Conservation (phyloP, 35 echinoderm and acorn worm species). For the Antedon bifida region DNA sequence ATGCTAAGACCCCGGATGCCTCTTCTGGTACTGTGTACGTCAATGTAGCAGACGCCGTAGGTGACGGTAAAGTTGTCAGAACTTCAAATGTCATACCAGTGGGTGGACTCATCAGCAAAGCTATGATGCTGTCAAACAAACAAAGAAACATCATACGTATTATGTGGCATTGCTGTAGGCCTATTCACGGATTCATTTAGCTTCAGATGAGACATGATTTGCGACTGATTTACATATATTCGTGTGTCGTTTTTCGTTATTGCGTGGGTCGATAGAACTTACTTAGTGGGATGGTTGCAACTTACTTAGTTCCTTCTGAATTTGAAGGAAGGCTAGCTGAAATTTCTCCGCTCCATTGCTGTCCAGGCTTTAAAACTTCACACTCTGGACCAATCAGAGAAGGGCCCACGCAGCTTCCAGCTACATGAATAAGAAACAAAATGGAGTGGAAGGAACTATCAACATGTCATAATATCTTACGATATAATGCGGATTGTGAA, state of each 20-base stretch:
- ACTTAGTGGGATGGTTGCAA: too few species aligned
- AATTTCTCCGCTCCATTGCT: background rate
- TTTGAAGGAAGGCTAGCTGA: background rate
- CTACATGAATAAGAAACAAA: background rate
- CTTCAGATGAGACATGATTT: too few species aligned
- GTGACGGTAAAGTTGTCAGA: background rate
- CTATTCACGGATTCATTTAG: too few species aligned
- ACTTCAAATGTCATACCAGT: background rate
- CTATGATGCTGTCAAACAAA: background rate
- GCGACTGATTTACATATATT: too few species aligned
- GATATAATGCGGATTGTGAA: too few species aligned
- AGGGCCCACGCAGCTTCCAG: background rate
- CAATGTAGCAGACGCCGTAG: background rate
- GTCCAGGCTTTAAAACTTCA: background rate
- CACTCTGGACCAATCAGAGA: background rate
- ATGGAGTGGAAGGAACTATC: too few species aligned
- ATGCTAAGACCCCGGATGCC: background rate
- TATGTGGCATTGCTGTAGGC: too few species aligned
- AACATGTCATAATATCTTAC: too few species aligned
- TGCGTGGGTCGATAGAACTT: too few species aligned
- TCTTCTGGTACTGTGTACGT: background rate
- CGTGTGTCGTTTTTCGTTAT: too few species aligned
- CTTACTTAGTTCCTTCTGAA: background rate
- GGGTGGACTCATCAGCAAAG: background rate
- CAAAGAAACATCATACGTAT: too few species aligned